Evolutionary conservation across 2,113 vertebrate genomes (phyloP).

Genomic region (Protobothrops flavoviridis): DNA sequence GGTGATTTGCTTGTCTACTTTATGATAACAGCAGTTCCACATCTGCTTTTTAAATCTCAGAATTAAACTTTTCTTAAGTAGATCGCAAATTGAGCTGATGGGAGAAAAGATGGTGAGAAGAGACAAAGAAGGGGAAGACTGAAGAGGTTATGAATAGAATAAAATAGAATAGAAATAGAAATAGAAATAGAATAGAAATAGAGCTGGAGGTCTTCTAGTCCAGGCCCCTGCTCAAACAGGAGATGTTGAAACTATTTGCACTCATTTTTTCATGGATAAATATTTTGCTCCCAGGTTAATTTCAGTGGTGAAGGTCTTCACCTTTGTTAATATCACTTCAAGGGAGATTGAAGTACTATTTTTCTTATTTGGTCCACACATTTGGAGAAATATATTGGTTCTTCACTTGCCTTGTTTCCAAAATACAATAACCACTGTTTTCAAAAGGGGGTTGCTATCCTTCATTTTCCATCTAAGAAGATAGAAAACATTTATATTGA

Average conservation of each 20-base stretch:
- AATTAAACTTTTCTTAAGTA: background rate
- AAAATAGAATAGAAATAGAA: too few relatives aligned
- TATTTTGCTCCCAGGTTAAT: background rate
- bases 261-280: background rate
- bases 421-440: background rate
- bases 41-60: background rate
- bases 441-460: background rate
- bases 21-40: background rate
- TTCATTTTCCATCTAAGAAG: background rate
- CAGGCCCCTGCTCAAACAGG: too few relatives aligned
- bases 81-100: background rate
- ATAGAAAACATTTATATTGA: background rate
- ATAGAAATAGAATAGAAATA: too few relatives aligned
- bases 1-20: background rate
- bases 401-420: background rate
- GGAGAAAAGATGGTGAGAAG: background rate
- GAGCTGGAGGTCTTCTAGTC: too few relatives aligned
- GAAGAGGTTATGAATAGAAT: background rate
- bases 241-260: background rate
- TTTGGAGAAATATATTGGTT: background rate
- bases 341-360: background rate
- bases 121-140: background rate
- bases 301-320: background rate
- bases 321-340: background rate
- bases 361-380: background rate